Evolutionary conservation across 2,888 invertebrate genomes (phyloP).

Genomic region (Pseudococcus jackbeardsleyi): DNA sequence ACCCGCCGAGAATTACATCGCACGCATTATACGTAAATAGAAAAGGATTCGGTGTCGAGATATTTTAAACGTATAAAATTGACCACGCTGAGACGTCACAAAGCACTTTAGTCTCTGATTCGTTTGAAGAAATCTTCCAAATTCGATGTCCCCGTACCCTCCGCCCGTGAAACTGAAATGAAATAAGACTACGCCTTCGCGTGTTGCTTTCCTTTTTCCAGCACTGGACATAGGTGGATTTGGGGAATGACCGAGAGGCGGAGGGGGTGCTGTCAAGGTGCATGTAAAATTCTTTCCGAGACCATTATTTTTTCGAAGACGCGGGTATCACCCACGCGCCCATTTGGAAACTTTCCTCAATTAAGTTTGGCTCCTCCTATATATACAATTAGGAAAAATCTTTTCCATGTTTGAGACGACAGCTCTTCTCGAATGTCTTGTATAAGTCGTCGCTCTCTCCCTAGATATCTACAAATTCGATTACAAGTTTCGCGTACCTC

Average conservation of each 20-base stretch:
- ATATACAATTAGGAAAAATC: constrained; percentile 7
- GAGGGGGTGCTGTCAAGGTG: not conserved
- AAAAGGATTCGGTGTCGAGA: not conserved
- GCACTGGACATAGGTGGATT: not conserved
- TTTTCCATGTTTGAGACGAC: not conserved
- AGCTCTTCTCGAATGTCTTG: not conserved
- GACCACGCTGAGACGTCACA: not conserved
- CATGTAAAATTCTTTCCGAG: not conserved
- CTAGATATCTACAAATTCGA: not conserved
- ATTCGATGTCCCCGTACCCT: not conserved
- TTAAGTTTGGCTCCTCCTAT: not conserved
- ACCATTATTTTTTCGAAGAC: constrained; percentile 3
- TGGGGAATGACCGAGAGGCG: not conserved
- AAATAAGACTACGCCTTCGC: not conserved
- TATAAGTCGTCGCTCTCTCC: not conserved
- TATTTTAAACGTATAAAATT: constrained; percentile 1
- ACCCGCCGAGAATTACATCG: not conserved
- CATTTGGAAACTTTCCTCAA: not conserved
- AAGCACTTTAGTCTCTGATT: not conserved
- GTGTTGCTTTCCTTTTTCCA: not conserved
- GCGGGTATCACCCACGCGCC: not conserved
- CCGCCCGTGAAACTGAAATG: not conserved
- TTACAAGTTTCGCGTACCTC: constrained; percentile 14
- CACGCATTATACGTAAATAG: no score
- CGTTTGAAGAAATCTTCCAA: not conserved